These are phyloP conservation scores for Pinna nobilis DNA, from an alignment of 1,140 invertebrate species.

Conservation along the genomic window DNA sequence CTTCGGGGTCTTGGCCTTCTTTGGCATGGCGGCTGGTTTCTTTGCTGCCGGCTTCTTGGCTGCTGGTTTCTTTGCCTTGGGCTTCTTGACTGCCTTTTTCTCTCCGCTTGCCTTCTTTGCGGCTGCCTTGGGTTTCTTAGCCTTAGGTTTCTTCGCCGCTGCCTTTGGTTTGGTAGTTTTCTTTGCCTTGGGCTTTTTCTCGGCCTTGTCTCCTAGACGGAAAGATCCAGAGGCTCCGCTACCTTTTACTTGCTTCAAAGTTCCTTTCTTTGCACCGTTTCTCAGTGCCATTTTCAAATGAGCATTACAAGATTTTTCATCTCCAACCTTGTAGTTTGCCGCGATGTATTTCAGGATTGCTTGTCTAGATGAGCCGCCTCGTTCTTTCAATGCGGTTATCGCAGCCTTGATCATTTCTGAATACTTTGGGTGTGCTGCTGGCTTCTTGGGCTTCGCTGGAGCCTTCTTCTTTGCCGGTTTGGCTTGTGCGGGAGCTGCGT, in stretches of 20 bases:
- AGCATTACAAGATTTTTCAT: constrained; percentile 61
- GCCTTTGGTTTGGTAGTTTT: constrained; percentile 35
- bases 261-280: constrained; percentile 62
- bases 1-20: constrained; percentile 24
- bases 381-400: constrained; percentile 41
- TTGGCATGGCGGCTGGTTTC: background rate
- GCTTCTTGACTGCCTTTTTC: constrained; percentile 23
- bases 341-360: constrained; percentile 73
- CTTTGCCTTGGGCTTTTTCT: constrained; percentile 2
- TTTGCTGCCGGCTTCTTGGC: constrained; percentile 34
- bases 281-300: constrained; percentile 67
- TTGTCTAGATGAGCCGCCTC: constrained; percentile 67
- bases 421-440: constrained; percentile 55
- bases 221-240: constrained; percentile 72
- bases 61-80: constrained; percentile 34
- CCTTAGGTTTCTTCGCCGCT: constrained; percentile 33
- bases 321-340: constrained; percentile 66
- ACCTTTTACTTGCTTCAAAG: constrained; percentile 67
- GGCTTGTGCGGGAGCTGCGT: constrained; percentile 39
- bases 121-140: constrained; percentile 31
- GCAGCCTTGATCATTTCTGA: constrained; percentile 49
- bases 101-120: constrained; percentile 41
- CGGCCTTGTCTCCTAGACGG: constrained; percentile 57
- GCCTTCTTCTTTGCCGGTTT: constrained; percentile 38
- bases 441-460: constrained; percentile 45